Base-by-base conservation (phyloP, 35 echinoderm and acorn worm genomes). In the Anneissia japonica region DNA sequence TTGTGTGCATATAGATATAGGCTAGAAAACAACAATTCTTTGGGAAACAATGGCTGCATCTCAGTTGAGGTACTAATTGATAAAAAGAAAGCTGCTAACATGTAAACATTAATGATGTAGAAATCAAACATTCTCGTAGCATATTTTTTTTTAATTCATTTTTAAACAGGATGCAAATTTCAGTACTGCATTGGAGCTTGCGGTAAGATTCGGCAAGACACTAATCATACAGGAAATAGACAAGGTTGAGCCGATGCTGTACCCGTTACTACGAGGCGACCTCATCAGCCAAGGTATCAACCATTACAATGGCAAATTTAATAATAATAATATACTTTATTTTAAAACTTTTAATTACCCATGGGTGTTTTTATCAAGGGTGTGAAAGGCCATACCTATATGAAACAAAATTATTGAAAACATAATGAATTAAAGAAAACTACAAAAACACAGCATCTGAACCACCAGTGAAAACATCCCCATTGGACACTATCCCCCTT, bases 161-260 rank as follows among this genome's bases (percentile, higher is more conserved):
- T 81, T 79, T 76, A 75, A 32, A 30, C 81, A 99, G 89, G 96
- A 99, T 90, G 73, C 96, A 39, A 97, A 93, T 73, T 94, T 94
- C 83, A 87, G 79, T 46, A 99, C 96, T 38, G 85, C 96, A 35
- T 80, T 99, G 30, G 96, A 99, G 84, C 77, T 99, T 72, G 96
- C 96, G 26, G 96, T 99, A 4, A 46, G 92, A 39, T 99, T 99
- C 82, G 96, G 96, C 6, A 99, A 99, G 87, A 99, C 92, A 17
- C 87, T 99, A 0, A 91, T 99, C 32, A 93, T 99, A 30, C 96
- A 99, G 74, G 96, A 99, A 82, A 94, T 99, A 92, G 96, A 99
- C 30, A 74, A 87, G 19, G 91, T 99, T 81, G 96, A 99, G 79
- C 96, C 96, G 0, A 88, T 99, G 26, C 89, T 99, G 9, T 99